These are phyloP conservation scores for Neosalanx taihuensis DNA, from an alignment of 2,797 vertebrate species.

Conservation along the genomic window DNA sequence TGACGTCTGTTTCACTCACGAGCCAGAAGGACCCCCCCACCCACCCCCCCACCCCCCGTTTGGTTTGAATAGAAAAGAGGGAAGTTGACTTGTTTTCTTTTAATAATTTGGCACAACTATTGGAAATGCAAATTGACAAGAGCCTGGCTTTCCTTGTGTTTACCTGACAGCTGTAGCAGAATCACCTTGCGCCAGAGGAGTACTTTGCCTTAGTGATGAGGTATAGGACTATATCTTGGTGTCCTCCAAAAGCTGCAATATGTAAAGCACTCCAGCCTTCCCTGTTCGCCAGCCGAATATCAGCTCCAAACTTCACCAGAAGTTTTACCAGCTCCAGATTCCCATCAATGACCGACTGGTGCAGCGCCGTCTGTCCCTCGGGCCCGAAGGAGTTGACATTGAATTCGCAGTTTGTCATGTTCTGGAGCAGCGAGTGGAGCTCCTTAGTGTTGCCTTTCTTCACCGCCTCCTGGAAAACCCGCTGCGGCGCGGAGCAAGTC, in stretches of 20 bases:
- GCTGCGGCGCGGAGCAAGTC: conserved; percentile 86
- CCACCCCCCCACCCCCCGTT: conserved; percentile 47
- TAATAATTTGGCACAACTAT: conserved; percentile 71
- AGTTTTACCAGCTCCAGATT: conserved; percentile 98
- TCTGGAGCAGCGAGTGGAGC: conserved; percentile 93
- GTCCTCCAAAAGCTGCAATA: conserved; percentile 97
- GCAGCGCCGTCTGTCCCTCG: conserved; percentile 95
- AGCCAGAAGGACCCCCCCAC: conserved; percentile 48
- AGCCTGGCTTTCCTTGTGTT: conserved; percentile 54
- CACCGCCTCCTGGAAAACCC: conserved; percentile 97
- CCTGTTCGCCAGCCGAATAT: conserved; percentile 94
- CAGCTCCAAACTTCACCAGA: conserved; percentile 96
- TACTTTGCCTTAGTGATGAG: conserved; percentile 99
- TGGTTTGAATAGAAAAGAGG: conserved; percentile 63
- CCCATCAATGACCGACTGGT: conserved; percentile 96
- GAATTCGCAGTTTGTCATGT: conserved; percentile 97
- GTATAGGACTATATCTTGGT: conserved; percentile 99
- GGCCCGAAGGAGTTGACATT: conserved; percentile 98
- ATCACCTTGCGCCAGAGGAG: conserved; percentile 88
- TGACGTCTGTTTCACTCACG: conserved; percentile 52
- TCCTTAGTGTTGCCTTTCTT: conserved; percentile 94
- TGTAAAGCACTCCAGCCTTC: conserved; percentile 98
- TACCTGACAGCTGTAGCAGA: conserved; percentile 73
- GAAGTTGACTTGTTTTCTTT: conserved; percentile 41
- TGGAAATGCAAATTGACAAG: conserved; percentile 57